These are phyloP conservation scores for Venturia canescens DNA, from an alignment of 1,140 invertebrate species.

Conservation along the genomic window DNA sequence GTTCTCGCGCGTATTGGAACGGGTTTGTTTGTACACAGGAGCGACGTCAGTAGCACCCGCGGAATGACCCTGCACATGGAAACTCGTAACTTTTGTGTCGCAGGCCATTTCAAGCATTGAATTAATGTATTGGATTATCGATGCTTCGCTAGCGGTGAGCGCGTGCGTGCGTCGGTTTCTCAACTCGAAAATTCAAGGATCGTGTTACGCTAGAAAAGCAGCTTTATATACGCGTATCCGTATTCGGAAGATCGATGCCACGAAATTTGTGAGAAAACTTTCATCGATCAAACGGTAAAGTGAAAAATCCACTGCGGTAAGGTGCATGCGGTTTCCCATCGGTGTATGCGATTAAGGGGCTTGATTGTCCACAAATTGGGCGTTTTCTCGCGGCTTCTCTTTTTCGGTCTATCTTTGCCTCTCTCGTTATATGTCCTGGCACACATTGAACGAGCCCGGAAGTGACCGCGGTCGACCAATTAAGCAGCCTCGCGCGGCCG, in stretches of 20 bases:
- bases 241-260: too few relatives aligned
- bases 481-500: slow-evolving; percentile 40
- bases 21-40: too few relatives aligned
- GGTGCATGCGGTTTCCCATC: not conserved
- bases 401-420: not conserved
- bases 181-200: too few relatives aligned
- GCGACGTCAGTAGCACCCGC: too few relatives aligned
- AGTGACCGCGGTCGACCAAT: slow-evolving; percentile 39
- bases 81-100: slow-evolving; percentile 9
- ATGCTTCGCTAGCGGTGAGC: not conserved
- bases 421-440: slow-evolving; percentile 9
- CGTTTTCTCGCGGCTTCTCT: slow-evolving; percentile 22
- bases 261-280: too few relatives aligned
- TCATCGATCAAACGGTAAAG: not conserved
- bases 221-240: too few relatives aligned
- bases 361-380: slow-evolving; percentile 34
- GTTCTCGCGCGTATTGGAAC: too few relatives aligned
- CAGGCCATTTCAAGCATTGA: slow-evolving; percentile 16
- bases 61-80: too few relatives aligned
- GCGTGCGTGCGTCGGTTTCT: too few relatives aligned
- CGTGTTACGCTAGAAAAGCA: too few relatives aligned
- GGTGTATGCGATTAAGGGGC: not conserved
- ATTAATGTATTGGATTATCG: slow-evolving; percentile 19
- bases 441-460: slow-evolving; percentile 33
- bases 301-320: not conserved